A percentile compares a stretch with the other conserved stretches of the same genome.
Conservation (phyloP, 2,888 invertebrate species). For the Drosophila mimetica region DNA sequence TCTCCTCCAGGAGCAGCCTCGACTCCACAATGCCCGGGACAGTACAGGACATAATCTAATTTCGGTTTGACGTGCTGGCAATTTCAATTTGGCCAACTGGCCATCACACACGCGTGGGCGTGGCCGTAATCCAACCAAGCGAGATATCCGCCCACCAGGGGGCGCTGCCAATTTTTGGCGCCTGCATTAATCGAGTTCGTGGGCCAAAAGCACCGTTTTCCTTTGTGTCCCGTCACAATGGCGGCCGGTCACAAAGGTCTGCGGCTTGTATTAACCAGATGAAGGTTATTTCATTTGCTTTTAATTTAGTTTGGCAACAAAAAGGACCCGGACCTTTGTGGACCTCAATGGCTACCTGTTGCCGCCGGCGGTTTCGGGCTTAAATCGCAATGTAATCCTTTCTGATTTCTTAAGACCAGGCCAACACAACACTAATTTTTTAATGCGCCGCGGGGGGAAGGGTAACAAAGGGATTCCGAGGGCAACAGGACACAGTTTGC, state of each 20-base stretch:
- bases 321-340: conserved; percentile 43
- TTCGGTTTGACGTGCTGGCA: conserved; percentile 53
- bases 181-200: conserved; percentile 51
- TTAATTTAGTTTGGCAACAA: conserved; percentile 57
- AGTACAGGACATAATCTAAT: conserved; percentile 43
- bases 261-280: conserved; percentile 60
- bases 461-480: conserved; percentile 11
- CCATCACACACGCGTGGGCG: conserved; percentile 27
- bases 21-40: conserved; percentile 16
- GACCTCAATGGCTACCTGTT: conserved; percentile 60
- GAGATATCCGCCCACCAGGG: conserved; percentile 36
- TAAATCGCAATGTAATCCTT: conserved; percentile 68
- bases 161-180: conserved; percentile 38
- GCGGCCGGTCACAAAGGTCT: conserved; percentile 52
- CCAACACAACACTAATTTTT: conserved; percentile 62
- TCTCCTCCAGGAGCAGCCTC: conserved; percentile 13
- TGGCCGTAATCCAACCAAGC: conserved; percentile 20
- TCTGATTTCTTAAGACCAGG: conserved; percentile 62
- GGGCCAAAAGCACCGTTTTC: conserved; percentile 21
- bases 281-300: conserved; percentile 73
- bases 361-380: conserved; percentile 46
- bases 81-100: conserved; percentile 44
- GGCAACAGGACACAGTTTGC: conserved; percentile 31
- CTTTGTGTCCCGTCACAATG: conserved; percentile 41
- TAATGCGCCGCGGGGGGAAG: conserved; percentile 46